Percentiles rank a stretch among this genome's conserved stretches.
These are phyloP conservation scores for Botia almorhae DNA, from an alignment of 2,797 vertebrate genomes.

Conservation along the genomic window DNA sequence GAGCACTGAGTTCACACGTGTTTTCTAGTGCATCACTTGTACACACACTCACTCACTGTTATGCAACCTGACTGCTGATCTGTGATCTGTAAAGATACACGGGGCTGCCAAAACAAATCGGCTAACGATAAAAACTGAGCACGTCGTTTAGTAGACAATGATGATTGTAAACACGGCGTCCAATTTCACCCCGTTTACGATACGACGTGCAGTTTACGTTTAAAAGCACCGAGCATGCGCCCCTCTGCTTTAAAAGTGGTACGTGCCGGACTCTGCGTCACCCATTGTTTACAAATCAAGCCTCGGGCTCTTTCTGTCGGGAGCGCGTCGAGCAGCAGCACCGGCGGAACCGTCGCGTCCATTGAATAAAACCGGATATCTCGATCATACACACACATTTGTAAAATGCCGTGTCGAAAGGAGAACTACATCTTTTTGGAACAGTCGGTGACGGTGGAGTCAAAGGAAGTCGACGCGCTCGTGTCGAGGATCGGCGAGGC, in stretches of 20 bases:
- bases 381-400: not conserved
- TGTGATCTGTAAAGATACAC: not conserved
- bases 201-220: not conserved
- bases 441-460: slow-evolving; percentile 84
- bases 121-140: not conserved
- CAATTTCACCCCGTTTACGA: not conserved
- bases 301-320: slow-evolving; percentile 67
- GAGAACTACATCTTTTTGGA: slow-evolving; percentile 88
- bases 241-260: slow-evolving; percentile 62
- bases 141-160: not conserved
- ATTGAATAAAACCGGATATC: slow-evolving; percentile 46
- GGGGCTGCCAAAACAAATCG: not conserved
- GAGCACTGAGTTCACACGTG: slow-evolving; percentile 36
- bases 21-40: not conserved
- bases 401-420: slow-evolving; percentile 83
- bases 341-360: slow-evolving; percentile 51
- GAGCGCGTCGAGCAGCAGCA: slow-evolving; percentile 69
- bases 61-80: slow-evolving; percentile 52
- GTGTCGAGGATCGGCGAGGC: slow-evolving; percentile 90
- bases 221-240: not conserved
- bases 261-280: slow-evolving; percentile 77
- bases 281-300: slow-evolving; percentile 93
- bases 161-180: not conserved
- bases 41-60: slow-evolving; percentile 42
- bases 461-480: slow-evolving; percentile 90